Base-by-base conservation (phyloP, 1,140 invertebrate species). In the Drosophila rufa region DNA sequence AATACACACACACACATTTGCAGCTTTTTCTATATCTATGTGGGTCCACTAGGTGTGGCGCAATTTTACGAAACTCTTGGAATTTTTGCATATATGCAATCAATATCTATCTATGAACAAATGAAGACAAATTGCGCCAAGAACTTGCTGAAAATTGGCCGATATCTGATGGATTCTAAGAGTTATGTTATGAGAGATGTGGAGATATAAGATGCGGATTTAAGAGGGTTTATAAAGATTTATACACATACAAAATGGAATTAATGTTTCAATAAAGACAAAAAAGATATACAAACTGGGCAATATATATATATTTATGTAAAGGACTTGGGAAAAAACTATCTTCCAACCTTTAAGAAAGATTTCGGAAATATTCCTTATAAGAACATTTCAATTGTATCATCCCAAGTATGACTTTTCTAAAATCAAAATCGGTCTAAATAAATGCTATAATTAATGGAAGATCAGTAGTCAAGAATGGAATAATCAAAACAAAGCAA, bases 51-150 rank as follows among this genome's bases (percentile, higher is more conserved):
- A 56, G 67, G 67, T 70, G 67, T 70, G 67, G 62, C 67, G 62
- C 67, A 70, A 56, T 68, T 70, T 70, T 40, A 45, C 8, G 67
- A 30, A 68, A 70, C 64, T 50, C 64, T 56, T n/a, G 67, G 67
- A 68, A 70, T 70, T 70, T 70, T 70, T 56, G 67, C 67, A 70
- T 70, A 70, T 45, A 30, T 68, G 67, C 67, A 70, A 70, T 70
- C 67, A 70, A 70, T 70, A 70, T 68, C 67, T 55, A 70, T 55
- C 67, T 55, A 27, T 15, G 33, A 66, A 70, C 67, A 70, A 70
- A 68, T 68, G 66, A 70, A 70, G 67, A 70, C 67, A 75, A 55
- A 76, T 76, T 66, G 74, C 25, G 42, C 12, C 15, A 75, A 75
- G 59, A 61, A 42, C 30, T 43, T n/a, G 64, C 48, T 47, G 48